Conservation (phyloP, 2,797 vertebrate genomes). For the Siniperca obscura region DNA sequence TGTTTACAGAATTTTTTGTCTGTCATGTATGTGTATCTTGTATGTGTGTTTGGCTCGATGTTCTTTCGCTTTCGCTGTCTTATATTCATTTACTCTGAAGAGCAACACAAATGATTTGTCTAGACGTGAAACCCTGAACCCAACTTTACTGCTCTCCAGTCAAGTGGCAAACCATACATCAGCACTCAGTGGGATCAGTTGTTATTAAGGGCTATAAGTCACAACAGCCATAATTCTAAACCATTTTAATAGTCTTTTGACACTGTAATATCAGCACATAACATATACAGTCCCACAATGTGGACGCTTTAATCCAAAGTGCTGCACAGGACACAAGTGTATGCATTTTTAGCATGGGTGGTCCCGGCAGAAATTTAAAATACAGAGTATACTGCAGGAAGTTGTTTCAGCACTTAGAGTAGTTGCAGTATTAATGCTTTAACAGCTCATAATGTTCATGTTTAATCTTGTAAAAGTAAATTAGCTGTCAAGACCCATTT, state of each 20-base stretch:
- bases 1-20: not conserved
- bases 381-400: constrained; percentile 21
- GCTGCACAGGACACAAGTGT: not conserved
- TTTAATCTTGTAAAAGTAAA: constrained; percentile 77
- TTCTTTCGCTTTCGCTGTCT: not conserved
- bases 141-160: constrained; percentile 20
- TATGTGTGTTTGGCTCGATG: not conserved
- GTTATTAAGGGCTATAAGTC: constrained; percentile 37
- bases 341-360: constrained; percentile 28
- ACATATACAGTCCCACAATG: constrained; percentile 14
- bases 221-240: constrained; percentile 45
- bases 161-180: constrained; percentile 29
- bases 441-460: constrained; percentile 69
- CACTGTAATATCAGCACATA: constrained; percentile 37
- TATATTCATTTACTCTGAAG: constrained; percentile 12
- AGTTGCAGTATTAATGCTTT: constrained; percentile 59
- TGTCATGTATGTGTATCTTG: no score
- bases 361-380: constrained; percentile 32
- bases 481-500: constrained; percentile 74
- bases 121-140: constrained; percentile 16
- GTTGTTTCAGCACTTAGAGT: constrained; percentile 48
- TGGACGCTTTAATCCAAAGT: constrained; percentile 33
- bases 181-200: constrained; percentile 41
- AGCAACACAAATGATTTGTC: constrained; percentile 26
- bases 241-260: constrained; percentile 36